A percentile compares a stretch with the other conserved stretches of the same genome.
Conservation (phyloP, 2,888 invertebrate genomes). For the Lasioglossum lativentre region DNA sequence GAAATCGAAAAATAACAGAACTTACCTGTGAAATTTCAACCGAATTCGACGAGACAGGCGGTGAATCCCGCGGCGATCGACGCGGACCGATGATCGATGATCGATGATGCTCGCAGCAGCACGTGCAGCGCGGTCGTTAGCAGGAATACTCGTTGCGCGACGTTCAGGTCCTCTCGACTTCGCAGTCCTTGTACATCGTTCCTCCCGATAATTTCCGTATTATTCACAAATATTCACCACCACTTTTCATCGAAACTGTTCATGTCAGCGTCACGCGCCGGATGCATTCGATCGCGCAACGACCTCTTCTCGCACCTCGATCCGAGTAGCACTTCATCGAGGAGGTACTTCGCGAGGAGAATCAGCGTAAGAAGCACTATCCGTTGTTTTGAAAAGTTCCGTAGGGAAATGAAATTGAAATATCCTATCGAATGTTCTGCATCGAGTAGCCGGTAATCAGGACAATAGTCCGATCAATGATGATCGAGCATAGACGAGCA, state of each 20-base stretch:
- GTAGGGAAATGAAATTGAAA: not conserved
- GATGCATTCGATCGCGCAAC: not conserved
- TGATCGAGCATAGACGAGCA: conserved; percentile 5
- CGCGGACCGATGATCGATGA: conserved; percentile 46
- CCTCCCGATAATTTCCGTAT: not conserved
- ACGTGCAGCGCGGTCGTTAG: too few species aligned
- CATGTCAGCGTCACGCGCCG: not conserved
- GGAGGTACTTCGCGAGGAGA: not conserved
- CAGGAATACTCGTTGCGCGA: not conserved
- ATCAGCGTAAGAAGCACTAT: not conserved
- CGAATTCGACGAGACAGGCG: conserved; percentile 57
- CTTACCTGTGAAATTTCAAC: conserved; percentile 65
- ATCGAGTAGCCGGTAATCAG: not conserved
- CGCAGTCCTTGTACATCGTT: not conserved
- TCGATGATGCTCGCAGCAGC: conserved; percentile 55
- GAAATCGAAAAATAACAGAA: not conserved
- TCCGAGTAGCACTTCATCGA: not conserved
- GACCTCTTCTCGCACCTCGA: not conserved
- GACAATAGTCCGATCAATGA: not conserved
- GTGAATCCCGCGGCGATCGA: conserved; percentile 39
- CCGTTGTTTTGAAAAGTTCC: not conserved
- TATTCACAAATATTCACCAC: conserved; percentile 36
- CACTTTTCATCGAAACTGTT: conserved; percentile 21
- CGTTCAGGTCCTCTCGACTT: conserved; percentile 10
- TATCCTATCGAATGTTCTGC: not conserved